These are phyloP conservation scores for Trichoplusia ni DNA, from an alignment of 1,140 invertebrate species.

Conservation along the genomic window DNA sequence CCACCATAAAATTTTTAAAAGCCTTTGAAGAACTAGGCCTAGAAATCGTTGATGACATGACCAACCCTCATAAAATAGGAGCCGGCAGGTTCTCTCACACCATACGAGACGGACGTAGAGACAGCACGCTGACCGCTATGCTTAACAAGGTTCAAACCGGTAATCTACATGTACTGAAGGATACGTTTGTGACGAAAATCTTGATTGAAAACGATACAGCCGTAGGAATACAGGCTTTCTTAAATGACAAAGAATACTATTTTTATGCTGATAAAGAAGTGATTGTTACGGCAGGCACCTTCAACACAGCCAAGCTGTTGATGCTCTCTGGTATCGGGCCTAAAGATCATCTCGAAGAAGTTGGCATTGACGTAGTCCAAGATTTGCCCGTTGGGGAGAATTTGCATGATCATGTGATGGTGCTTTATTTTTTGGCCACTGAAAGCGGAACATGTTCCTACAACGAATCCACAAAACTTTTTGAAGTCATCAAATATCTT, in stretches of 20 bases:
- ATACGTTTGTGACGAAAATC: constrained; percentile 80
- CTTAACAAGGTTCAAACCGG: constrained; percentile 75
- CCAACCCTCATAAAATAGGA: constrained; percentile 58
- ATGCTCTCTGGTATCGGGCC: constrained; percentile 76
- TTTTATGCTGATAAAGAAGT: constrained; percentile 80
- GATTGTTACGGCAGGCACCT: constrained; percentile 80
- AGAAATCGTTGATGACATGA: constrained; percentile 64
- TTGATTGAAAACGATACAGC: constrained; percentile 62
- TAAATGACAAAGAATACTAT: constrained; percentile 48
- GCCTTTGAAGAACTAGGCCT: constrained; percentile 63
- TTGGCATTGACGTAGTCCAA: constrained; percentile 77
- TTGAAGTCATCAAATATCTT: constrained; percentile 61
- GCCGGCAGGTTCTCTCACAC: constrained; percentile 67
- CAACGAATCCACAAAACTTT: constrained; percentile 32
- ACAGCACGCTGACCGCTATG: constrained; percentile 59
- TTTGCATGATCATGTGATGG: constrained; percentile 88
- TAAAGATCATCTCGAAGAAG: constrained; percentile 60
- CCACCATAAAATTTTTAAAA: constrained; percentile 52
- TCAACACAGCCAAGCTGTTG: constrained; percentile 81
- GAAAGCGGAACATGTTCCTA: constrained; percentile 57
- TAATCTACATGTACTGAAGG: constrained; percentile 87
- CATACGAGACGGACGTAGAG: constrained; percentile 55
- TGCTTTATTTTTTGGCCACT: constrained; percentile 72
- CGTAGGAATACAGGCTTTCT: constrained; percentile 64
- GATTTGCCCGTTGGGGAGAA: constrained; percentile 89